These are phyloP conservation scores for Podarcis muralis DNA, from an alignment of 2,113 vertebrate genomes.

Conservation along the genomic window DNA sequence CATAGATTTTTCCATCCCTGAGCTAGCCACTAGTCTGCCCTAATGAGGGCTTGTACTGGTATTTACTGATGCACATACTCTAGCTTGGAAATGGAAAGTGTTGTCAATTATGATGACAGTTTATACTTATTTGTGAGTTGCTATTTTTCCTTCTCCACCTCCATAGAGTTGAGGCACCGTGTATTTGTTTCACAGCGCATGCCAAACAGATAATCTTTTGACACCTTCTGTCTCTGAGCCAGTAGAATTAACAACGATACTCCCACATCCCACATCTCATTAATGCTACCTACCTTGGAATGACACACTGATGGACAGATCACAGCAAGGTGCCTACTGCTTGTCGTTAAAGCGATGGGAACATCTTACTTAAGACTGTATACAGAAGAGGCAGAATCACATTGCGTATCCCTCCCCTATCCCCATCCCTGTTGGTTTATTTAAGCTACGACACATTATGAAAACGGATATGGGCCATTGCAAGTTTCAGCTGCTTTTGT, in stretches of 20 bases:
- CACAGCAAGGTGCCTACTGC: slow-evolving; percentile 21
- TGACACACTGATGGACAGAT: slow-evolving; percentile 30
- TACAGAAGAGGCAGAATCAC: background rate
- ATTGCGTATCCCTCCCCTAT: background rate
- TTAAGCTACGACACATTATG: background rate
- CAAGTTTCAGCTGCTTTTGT: background rate
- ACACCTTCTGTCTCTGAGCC: background rate
- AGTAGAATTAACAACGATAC: background rate
- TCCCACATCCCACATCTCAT: slow-evolving; percentile 21
- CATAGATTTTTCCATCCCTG: too few species aligned
- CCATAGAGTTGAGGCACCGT: background rate
- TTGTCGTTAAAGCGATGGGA: slow-evolving; percentile 41
- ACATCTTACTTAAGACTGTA: slow-evolving; percentile 26
- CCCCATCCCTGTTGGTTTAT: background rate
- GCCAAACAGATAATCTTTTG: background rate
- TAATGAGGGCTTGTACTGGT: background rate
- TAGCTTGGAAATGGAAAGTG: background rate
- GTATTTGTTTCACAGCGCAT: background rate
- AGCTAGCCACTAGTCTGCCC: background rate
- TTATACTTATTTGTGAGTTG: background rate
- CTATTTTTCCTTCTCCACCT: background rate
- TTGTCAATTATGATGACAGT: background rate
- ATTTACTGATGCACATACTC: background rate
- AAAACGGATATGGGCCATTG: background rate
- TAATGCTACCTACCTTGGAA: slow-evolving; percentile 27